Conservation (phyloP, 2,113 vertebrate genomes). For the Oncorhynchus keta region DNA sequence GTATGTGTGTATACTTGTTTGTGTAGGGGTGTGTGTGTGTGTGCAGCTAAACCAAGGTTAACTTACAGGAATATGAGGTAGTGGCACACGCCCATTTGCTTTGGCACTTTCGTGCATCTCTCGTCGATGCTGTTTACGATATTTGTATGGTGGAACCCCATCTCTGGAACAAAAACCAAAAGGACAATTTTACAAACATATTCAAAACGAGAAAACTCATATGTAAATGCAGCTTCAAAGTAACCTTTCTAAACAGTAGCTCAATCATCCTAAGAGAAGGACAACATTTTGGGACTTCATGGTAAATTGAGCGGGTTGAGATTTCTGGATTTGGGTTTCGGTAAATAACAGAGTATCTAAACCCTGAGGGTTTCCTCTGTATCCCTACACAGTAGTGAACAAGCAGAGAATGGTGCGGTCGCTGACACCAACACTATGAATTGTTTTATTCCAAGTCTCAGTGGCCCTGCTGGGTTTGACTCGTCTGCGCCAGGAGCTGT, state of each 20-base stretch:
- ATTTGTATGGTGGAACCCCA: conserved; percentile 92
- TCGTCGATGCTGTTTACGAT: conserved; percentile 92
- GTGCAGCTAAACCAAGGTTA: conserved; percentile 13
- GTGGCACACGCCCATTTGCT: conserved; percentile 95
- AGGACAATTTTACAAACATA: neutral
- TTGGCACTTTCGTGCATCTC: conserved; percentile 99
- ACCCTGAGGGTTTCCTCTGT: conserved; percentile 31
- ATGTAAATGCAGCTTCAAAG: no score
- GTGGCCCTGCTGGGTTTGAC: conserved; percentile 63
- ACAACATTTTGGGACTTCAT: neutral
- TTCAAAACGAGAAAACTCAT: no score
- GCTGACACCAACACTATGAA: conserved; percentile 26
- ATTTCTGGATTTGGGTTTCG: neutral
- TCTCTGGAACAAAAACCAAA: conserved; percentile 78
- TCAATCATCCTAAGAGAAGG: neutral
- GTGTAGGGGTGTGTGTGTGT: no score
- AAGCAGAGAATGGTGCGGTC: conserved; percentile 29
- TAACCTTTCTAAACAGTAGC: neutral
- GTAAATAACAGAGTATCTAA: conserved; percentile 21
- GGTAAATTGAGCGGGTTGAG: neutral
- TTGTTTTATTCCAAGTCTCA: conserved; percentile 54
- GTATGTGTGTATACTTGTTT: no score
- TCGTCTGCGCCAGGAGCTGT: conserved; percentile 65
- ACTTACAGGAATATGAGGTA: conserved; percentile 99
- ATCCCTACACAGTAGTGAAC: conserved; percentile 25